Conservation (phyloP, 2,797 vertebrate genomes). For the Parauchenoglanis ngamensis region DNA sequence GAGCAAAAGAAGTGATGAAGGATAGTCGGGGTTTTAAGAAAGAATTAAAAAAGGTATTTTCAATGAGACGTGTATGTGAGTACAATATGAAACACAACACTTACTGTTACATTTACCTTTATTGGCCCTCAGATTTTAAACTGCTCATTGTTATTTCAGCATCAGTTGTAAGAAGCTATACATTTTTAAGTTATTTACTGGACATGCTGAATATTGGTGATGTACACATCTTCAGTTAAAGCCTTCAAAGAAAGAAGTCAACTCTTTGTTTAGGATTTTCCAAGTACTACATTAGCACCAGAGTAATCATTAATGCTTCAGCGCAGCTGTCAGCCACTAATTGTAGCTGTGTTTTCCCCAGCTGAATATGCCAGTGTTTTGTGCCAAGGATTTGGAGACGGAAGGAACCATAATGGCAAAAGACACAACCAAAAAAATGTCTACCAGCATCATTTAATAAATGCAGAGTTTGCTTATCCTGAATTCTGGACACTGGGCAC, state of each 20-base stretch:
- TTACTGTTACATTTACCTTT: constrained; percentile 11
- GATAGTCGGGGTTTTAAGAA: neutral
- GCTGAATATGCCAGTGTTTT: neutral
- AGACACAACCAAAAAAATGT: neutral
- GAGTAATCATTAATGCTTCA: constrained; percentile 26
- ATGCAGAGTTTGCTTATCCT: neutral
- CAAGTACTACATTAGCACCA: constrained; percentile 10
- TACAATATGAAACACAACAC: neutral
- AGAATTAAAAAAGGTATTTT: constrained; percentile 15
- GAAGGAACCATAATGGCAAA: neutral
- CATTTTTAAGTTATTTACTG: neutral
- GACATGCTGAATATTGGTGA: neutral
- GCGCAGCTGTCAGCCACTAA: constrained; percentile 8
- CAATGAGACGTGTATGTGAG: neutral
- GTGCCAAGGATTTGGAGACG: neutral
- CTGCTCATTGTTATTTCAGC: neutral
- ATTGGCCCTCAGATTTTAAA: neutral
- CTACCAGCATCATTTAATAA: neutral
- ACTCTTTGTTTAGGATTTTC: constrained; percentile 7
- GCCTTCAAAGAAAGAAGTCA: constrained; percentile 10
- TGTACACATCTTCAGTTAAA: neutral
- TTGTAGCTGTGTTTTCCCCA: constrained; percentile 23
- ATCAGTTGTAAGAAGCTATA: neutral
- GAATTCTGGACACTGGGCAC: neutral
- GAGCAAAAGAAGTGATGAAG: neutral